Evolutionary conservation across 2,888 invertebrate species (phyloP).

Genomic region (Ashinkailepas kermadecensis): DNA sequence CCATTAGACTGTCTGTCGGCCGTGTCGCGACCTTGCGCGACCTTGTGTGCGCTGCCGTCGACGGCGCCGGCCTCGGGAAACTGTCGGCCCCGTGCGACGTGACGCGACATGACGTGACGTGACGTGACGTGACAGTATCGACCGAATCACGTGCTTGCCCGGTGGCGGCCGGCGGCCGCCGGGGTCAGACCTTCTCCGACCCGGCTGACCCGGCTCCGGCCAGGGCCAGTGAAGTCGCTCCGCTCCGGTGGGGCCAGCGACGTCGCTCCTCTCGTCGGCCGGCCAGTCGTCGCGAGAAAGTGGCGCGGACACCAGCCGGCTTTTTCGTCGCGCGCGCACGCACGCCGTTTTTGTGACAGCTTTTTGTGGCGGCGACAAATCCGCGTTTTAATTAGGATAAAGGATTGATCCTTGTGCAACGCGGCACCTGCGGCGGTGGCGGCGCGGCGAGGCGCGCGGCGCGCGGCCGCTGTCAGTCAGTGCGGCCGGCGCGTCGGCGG

Average conservation of each 20-base stretch:
- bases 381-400: constrained; percentile 19
- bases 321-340: background rate
- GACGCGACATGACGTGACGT: background rate
- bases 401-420: constrained; percentile 18
- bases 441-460: background rate
- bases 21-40: background rate
- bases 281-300: constrained; percentile 1
- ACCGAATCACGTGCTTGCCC: background rate
- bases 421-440: background rate
- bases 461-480: background rate
- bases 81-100: too few species aligned
- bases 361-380: constrained; percentile 7
- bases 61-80: background rate
- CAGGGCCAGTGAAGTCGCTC: background rate
- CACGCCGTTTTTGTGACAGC: background rate
- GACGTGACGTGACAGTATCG: background rate
- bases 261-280: background rate
- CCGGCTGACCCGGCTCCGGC: background rate
- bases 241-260: background rate
- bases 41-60: background rate
- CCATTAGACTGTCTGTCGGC: too few species aligned
- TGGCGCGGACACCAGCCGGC: background rate
- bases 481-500: background rate
- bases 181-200: background rate
- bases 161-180: background rate